Evolutionary conservation across 2,113 vertebrate species (phyloP).

Genomic region (Vanacampus margaritifer): DNA sequence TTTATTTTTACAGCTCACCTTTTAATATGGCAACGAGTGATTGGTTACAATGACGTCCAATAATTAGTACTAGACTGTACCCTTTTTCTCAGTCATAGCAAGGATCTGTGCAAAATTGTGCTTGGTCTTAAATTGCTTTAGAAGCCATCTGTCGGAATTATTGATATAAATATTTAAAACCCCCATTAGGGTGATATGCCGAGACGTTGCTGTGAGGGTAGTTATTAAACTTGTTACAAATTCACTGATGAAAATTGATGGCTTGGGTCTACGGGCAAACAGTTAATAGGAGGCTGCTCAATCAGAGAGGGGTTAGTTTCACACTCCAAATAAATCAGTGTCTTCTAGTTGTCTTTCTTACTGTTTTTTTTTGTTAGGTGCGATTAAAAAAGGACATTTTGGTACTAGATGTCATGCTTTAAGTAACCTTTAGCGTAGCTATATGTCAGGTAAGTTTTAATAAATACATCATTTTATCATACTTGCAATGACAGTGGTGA

Average conservation of each 20-base stretch:
- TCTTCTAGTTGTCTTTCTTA: neutral
- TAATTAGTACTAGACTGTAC: neutral
- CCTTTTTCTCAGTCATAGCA: neutral
- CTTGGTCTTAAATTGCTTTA: neutral
- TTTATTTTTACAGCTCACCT: neutral
- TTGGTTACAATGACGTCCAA: neutral
- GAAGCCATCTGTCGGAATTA: neutral
- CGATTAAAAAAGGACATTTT: too few species aligned
- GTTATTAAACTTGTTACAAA: conserved; percentile 6
- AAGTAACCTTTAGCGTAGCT: too few species aligned
- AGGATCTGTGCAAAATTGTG: neutral
- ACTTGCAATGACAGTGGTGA: too few species aligned
- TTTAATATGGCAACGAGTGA: neutral
- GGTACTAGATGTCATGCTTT: too few species aligned
- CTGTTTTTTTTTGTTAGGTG: too few species aligned
- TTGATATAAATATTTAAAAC: neutral
- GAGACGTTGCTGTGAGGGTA: neutral
- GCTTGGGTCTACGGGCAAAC: neutral
- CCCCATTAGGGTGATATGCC: neutral
- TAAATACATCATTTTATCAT: too few species aligned
- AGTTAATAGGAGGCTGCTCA: neutral
- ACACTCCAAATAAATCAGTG: neutral
- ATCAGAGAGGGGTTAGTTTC: neutral
- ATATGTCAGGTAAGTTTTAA: too few species aligned
- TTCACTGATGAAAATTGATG: conserved; percentile 1